Percentiles rank a stretch among this genome's conserved stretches.
phyloP scores from a whole-genome alignment of 2,888 invertebrate species.

The Melanchra persicariae region DNA sequence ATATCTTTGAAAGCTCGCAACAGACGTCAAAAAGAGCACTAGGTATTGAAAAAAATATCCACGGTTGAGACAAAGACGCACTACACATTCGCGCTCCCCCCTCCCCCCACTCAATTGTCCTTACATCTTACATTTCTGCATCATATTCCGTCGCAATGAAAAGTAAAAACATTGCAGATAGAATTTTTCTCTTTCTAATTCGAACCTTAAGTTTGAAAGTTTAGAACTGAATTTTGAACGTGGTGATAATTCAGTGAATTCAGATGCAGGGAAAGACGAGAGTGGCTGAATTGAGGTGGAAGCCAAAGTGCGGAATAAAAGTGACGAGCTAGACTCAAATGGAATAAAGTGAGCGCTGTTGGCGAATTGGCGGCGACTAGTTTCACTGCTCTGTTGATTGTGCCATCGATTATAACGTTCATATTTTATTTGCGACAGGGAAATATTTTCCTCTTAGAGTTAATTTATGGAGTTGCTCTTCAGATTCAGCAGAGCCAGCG shows the following conservation, averaged over 20 bases:
- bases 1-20: slow-evolving; percentile 46
- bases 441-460: neutral
- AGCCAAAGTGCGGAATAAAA: slow-evolving; percentile 89
- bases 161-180: slow-evolving; percentile 87
- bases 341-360: slow-evolving; percentile 66
- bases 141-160: slow-evolving; percentile 89
- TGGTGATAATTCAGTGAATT: slow-evolving; percentile 77
- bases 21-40: slow-evolving; percentile 77
- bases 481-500: neutral
- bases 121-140: slow-evolving; percentile 89
- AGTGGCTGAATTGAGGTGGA: slow-evolving; percentile 88
- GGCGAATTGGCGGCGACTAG: slow-evolving; percentile 66
- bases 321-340: slow-evolving; percentile 80
- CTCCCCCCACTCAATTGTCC: slow-evolving; percentile 85
- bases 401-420: slow-evolving; percentile 56
- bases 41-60: slow-evolving; percentile 73
- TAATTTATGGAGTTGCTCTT: slow-evolving; percentile 1
- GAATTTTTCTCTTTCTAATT: slow-evolving; percentile 57
- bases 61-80: slow-evolving; percentile 78
- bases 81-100: slow-evolving; percentile 79
- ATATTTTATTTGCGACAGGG: slow-evolving; percentile 42
- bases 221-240: slow-evolving; percentile 64
- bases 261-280: slow-evolving; percentile 85
- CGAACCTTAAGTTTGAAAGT: slow-evolving; percentile 8
- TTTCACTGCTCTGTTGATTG: slow-evolving; percentile 60